A percentile compares a stretch with the other conserved stretches of the same genome.
phyloP scores from a whole-genome alignment of 2,888 invertebrate species.

The Desoria tigrina region DNA sequence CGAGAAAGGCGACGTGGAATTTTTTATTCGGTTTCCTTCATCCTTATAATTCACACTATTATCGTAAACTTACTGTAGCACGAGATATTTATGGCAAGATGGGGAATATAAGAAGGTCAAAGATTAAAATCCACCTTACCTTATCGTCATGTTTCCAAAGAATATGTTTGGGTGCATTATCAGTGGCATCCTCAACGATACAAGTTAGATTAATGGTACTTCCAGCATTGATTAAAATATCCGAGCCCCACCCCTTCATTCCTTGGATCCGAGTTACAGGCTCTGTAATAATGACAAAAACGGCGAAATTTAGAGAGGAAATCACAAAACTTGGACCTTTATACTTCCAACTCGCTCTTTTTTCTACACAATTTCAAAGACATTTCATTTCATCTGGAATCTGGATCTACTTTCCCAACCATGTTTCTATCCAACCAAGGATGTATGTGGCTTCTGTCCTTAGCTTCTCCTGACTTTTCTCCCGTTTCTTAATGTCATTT shows the following conservation, averaged over 20 bases:
- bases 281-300: conserved; percentile 38
- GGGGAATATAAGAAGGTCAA: too few species aligned
- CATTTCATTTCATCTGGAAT: not conserved
- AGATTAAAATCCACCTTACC: conserved; percentile 56
- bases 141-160: conserved; percentile 78
- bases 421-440: not conserved
- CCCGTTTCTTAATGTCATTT: too few species aligned
- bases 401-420: not conserved
- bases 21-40: too few species aligned
- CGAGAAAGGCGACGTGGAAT: too few species aligned
- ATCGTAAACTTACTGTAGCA: too few species aligned
- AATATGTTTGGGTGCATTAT: conserved; percentile 77
- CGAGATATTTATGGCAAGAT: too few species aligned
- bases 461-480: too few species aligned
- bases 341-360: not conserved
- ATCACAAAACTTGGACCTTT: conserved; percentile 16
- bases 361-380: not conserved
- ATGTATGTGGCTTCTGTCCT: too few species aligned
- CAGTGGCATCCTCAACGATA: conserved; percentile 52
- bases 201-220: conserved; percentile 87
- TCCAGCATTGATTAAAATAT: conserved; percentile 59
- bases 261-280: conserved; percentile 53
- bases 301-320: not conserved
- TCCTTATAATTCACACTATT: too few species aligned
- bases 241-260: conserved; percentile 50